Evolutionary conservation across 2,113 vertebrate species (phyloP), one percentile per base, ranked within the genome.

Genomic region (Bostrychus sinensis): DNA sequence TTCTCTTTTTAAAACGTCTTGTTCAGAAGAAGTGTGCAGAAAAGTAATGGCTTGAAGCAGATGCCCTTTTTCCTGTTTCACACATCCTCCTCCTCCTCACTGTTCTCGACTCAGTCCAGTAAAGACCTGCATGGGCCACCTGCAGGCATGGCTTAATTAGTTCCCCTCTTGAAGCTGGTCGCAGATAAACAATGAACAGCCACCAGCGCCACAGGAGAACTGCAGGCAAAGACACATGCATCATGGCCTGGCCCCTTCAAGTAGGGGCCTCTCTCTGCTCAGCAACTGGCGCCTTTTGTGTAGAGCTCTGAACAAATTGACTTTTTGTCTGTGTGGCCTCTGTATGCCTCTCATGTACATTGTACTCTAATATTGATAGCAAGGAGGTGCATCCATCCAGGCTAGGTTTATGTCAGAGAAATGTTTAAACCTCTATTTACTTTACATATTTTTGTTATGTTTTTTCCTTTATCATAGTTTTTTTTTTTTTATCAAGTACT

Each of bases 61-160:
- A 69, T 10, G 13, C 16, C 53, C 34, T 34, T 48, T 45, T 58
- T 63, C 80, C 72, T 19, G 43, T 69, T 4, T 3, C 10, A 30
- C 26, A 4, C 22, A 32, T 50, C 56, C 53, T 32, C 60, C 66
- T 60, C 41, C 16, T 61, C 13, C 56, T 66, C 22, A 48, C 45
- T 48, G 45, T 68, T 63, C 48, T 61, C 42, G 62, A 56, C 57
- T 71, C 46, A 57, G 75, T 67, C 70, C 80, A 66, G 69, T 83
- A 85, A 88, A 84, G 81, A 71, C 64, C 83, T 78, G 55, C 70
- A 63, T 64, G 51, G 79, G 69, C 82, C 86, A 86, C 89, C 87
- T 89, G 82, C 84, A 84, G 80, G 72, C 72, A 66, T 43, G 63
- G 73, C 78, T 86, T 90, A 88, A 89, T 88, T 78, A 88, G 79